Base-by-base conservation (phyloP, 2,113 vertebrate species). In the Semnornis frantzii region DNA sequence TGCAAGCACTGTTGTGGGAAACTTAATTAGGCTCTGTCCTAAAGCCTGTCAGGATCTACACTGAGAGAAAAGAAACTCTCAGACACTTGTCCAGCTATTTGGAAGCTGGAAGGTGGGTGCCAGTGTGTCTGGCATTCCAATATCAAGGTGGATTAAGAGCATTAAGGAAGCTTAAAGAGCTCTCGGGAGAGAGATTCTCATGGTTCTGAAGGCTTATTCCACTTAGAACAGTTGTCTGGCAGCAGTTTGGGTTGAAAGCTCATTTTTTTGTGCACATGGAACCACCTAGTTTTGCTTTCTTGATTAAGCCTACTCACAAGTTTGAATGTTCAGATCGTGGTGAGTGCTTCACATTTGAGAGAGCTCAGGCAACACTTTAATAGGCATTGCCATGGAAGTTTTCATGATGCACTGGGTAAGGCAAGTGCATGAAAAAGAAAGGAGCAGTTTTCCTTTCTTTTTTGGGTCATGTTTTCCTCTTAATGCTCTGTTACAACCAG, bases 121-220 rank as follows among this genome's bases (percentile, higher is more conserved):
- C 95, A 94, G n/a, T 64, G 59, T 93, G 95, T 97, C 97, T 97
- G 90, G 74, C 78, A 58, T 90, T 83, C 92, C 92, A 31, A 72
- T 94, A 93, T 95, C 93, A 82, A 96, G 89, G 89, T 97, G 96
- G 95, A 96, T 97, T 97, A 97, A 94, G 93, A 91, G 95, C 90
- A 90, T 96, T 97, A 97, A 84, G 69, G 80, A 95, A 91, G 95
- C 92, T 97, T 97, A 96, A 94, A 48, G 25, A 85, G 86, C 84
- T 33, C 90, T 70, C 76, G 76, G 84, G 94, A 91, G 44, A 78
- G 88, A 93, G 79, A 95, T 95, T 96, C 92, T 77, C 79, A 59
- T 91, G 85, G 86, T 84, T 78, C 87, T 68, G 75, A 21, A 62
- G 89, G 94, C 87, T 96, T 68, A 92, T 80, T 94, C 84, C 64